phyloP scores from a whole-genome alignment of 2,888 invertebrate species.

The Isotomurus palustris region DNA sequence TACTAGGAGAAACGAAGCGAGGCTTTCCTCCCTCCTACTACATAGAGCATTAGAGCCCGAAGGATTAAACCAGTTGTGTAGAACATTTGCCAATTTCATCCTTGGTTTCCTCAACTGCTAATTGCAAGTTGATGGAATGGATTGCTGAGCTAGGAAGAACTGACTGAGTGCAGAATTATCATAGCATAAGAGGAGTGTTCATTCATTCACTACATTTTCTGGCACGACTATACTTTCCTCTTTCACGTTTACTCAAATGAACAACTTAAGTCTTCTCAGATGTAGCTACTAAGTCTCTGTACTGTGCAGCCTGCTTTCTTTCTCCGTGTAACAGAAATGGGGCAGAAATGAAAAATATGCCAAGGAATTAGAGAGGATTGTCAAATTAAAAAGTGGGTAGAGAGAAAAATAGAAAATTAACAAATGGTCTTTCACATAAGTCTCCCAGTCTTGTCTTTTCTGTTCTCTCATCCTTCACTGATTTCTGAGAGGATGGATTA shows the following conservation, averaged over 20 bases:
- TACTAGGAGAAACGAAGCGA: no score
- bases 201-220: neutral
- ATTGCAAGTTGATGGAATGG: no score
- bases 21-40: no score
- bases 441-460: neutral
- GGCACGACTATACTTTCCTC: no score
- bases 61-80: no score
- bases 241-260: no score
- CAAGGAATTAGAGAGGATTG: neutral
- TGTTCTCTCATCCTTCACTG: neutral
- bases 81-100: slow-evolving; percentile 5
- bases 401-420: neutral
- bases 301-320: neutral
- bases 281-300: no score
- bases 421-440: neutral
- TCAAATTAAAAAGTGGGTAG: slow-evolving; percentile 1
- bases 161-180: neutral
- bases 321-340: neutral
- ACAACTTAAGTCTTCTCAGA: no score
- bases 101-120: neutral
- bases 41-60: no score
- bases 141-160: neutral
- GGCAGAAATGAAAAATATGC: slow-evolving; percentile 1
- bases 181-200: neutral
- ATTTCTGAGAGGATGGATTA: neutral